A percentile compares a stretch with the other conserved stretches of the same genome.
phyloP scores from a whole-genome alignment of 2,888 invertebrate species.

The Orgyia antiqua region DNA sequence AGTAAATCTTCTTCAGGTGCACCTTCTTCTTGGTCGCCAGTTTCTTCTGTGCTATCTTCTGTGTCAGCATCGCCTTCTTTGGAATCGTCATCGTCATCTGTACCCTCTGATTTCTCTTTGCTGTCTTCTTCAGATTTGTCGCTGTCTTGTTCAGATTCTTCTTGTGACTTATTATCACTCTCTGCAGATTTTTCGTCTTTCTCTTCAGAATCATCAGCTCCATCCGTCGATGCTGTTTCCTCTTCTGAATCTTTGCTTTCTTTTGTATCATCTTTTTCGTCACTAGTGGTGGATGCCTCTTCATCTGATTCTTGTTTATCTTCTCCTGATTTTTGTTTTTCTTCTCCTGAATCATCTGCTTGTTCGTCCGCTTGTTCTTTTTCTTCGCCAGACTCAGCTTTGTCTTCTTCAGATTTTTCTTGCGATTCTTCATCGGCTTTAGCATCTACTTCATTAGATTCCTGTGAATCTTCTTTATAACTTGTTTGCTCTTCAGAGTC shows the following conservation, averaged over 20 bases:
- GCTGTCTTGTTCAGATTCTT: constrained; percentile 23
- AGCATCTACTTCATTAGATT: constrained; percentile 15
- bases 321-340: constrained; percentile 38
- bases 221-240: constrained; percentile 34
- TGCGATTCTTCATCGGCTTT: constrained; percentile 39
- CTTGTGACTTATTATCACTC: constrained; percentile 22
- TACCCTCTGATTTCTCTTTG: constrained; percentile 18
- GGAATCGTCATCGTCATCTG: constrained; percentile 32
- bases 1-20: constrained; percentile 82
- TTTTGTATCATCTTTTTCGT: constrained; percentile 31
- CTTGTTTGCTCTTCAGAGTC: constrained; percentile 35
- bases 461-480: constrained; percentile 18
- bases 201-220: constrained; percentile 35
- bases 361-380: constrained; percentile 23
- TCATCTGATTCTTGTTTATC: constrained; percentile 32
- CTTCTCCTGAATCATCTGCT: constrained; percentile 29
- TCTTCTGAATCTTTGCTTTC: constrained; percentile 33
- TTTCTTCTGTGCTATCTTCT: constrained; percentile 12
- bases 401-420: constrained; percentile 43
- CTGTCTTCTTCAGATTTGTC: constrained; percentile 36
- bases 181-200: constrained; percentile 29
- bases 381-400: constrained; percentile 45
- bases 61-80: constrained; percentile 30
- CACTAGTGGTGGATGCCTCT: constrained; percentile 40
- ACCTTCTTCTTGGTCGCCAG: constrained; percentile 53